phyloP scores from a whole-genome alignment of 2,113 vertebrate genomes.

The Seriola rivoliana region DNA sequence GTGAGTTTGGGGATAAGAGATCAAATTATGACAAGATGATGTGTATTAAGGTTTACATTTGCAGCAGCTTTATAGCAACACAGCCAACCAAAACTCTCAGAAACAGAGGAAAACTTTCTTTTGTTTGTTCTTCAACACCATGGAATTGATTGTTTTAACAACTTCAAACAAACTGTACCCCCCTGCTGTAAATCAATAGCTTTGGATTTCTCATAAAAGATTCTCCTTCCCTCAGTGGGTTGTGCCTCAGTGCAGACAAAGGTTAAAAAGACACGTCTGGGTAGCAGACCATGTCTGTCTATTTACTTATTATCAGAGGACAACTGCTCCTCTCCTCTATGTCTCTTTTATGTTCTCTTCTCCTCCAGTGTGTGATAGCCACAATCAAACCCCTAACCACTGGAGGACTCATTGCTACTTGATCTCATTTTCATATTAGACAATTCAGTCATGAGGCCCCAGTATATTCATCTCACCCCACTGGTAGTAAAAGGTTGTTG shows the following conservation, averaged over 20 bases:
- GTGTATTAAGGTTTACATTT: not conserved
- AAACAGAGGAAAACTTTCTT: not conserved
- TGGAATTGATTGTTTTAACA: slow-evolving; percentile 33
- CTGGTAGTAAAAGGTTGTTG: slow-evolving; percentile 43
- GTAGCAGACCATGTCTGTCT: slow-evolving; percentile 20
- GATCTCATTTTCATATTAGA: slow-evolving; percentile 25
- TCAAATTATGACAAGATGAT: not conserved
- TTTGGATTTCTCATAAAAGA: slow-evolving; percentile 50
- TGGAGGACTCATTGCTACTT: not conserved
- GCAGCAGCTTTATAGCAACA: not conserved
- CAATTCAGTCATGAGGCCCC: not conserved
- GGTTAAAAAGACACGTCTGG: slow-evolving; percentile 30
- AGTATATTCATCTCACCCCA: slow-evolving; percentile 10
- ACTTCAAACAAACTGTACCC: not conserved
- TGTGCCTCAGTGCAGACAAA: slow-evolving; percentile 19
- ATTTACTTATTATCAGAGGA: slow-evolving; percentile 26
- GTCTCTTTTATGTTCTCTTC: not conserved
- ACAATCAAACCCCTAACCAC: slow-evolving; percentile 6
- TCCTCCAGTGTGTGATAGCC: not conserved
- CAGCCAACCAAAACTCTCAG: not conserved
- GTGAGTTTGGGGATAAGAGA: not conserved
- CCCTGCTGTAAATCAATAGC: slow-evolving; percentile 45
- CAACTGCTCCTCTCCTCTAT: not conserved
- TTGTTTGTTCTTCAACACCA: slow-evolving; percentile 38
- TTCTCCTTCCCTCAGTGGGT: slow-evolving; percentile 24